Evolutionary conservation across 2,888 invertebrate genomes (phyloP).

Genomic region (Campoplex capitator): DNA sequence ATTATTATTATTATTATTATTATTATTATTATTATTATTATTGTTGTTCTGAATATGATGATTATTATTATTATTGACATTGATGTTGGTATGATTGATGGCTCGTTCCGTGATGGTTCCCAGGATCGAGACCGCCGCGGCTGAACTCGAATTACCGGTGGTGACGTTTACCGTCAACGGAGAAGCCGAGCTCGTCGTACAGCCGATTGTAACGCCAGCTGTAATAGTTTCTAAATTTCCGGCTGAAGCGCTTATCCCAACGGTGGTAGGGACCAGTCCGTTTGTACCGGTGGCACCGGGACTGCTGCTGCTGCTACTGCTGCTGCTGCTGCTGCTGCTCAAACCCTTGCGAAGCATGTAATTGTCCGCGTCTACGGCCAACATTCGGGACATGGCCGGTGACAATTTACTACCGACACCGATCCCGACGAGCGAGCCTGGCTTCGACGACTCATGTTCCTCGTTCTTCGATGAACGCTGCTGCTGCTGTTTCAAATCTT

Average conservation of each 20-base stretch:
- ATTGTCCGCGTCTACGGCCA: conserved; percentile 83
- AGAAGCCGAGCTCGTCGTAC: conserved; percentile 8
- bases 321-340: conserved; percentile 46
- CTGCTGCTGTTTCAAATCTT: conserved; percentile 70
- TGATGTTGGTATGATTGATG: conserved; percentile 51
- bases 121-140: conserved; percentile 39
- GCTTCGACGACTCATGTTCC: conserved; percentile 76
- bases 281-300: conserved; percentile 43
- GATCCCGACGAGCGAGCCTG: conserved; percentile 76
- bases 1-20: not conserved
- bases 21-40: conserved; percentile 16
- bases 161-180: conserved; percentile 1
- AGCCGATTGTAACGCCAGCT: conserved; percentile 6
- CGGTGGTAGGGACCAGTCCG: conserved; percentile 21
- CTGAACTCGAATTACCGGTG: conserved; percentile 12
- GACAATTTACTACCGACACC: conserved; percentile 71
- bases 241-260: not conserved
- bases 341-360: conserved; percentile 82
- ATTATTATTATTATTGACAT: conserved; percentile 34
- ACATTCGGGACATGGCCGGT: conserved; percentile 80
- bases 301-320: not conserved
- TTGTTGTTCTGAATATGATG: not conserved
- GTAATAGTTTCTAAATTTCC: conserved; percentile 4
- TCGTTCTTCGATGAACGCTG: conserved; percentile 65
- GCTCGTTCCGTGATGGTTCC: conserved; percentile 50